Percentiles rank a stretch among this genome's conserved stretches.
phyloP scores from a whole-genome alignment of 1,140 invertebrate genomes.

The Tetragonula clypearis region DNA sequence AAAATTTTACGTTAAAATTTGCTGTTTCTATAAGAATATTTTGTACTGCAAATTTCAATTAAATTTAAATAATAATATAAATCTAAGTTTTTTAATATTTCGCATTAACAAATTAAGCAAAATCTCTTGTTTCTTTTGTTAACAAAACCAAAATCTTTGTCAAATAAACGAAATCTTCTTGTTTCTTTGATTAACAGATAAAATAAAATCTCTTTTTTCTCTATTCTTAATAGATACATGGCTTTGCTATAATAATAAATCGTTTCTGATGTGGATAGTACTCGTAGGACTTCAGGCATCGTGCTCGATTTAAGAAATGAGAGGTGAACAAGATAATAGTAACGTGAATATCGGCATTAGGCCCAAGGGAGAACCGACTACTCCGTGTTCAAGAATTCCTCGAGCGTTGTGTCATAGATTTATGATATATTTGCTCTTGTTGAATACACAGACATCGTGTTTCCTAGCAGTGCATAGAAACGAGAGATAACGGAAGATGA shows the following conservation, averaged over 20 bases:
- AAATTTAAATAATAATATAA: too few species aligned
- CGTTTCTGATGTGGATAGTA: neutral
- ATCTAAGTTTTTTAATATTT: too few species aligned
- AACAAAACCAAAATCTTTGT: too few species aligned
- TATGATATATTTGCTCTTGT: neutral
- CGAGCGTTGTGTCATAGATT: neutral
- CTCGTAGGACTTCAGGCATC: neutral
- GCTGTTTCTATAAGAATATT: too few species aligned
- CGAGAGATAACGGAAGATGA: too few species aligned
- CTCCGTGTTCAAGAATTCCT: neutral
- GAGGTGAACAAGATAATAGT: neutral
- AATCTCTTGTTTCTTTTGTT: too few species aligned
- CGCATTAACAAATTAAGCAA: too few species aligned
- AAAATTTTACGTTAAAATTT: too few species aligned
- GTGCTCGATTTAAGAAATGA: neutral
- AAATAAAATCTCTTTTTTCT: neutral
- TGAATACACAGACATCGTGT: neutral
- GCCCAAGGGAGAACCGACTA: neutral
- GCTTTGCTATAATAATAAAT: neutral
- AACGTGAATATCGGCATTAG: neutral
- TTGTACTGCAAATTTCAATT: too few species aligned
- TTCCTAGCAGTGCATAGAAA: neutral
- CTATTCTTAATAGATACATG: neutral
- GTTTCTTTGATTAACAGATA: too few species aligned
- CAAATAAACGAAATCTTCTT: too few species aligned